Percentiles rank a stretch among this genome's conserved stretches.
Conservation (phyloP, 2,888 invertebrate species). For the Eristalinus aeneus region DNA sequence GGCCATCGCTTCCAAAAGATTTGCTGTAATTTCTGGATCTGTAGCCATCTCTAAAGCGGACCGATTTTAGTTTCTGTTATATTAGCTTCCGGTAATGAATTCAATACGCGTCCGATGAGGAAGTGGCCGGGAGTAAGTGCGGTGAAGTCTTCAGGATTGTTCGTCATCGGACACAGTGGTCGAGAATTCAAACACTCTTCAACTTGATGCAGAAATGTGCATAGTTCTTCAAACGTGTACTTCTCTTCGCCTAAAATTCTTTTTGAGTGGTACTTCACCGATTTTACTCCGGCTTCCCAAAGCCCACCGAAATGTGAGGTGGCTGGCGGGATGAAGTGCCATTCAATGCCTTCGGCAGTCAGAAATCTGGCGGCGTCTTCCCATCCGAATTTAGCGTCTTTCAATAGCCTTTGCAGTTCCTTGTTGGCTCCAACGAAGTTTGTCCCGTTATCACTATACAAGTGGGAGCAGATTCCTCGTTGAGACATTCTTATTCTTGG, state of each 20-base stretch:
- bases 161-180: no score
- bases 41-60: not conserved
- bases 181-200: no score
- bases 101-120: not conserved
- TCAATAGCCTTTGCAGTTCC: no score
- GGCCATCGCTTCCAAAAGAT: conserved; percentile 15
- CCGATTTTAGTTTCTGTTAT: not conserved
- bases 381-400: not conserved
- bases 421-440: conserved; percentile 74
- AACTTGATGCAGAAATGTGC: no score
- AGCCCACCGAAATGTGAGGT: not conserved
- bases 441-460: conserved; percentile 74
- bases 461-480: conserved; percentile 71
- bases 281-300: no score
- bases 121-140: no score
- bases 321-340: not conserved
- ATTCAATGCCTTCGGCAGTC: not conserved
- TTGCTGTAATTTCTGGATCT: not conserved
- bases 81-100: not conserved
- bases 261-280: no score
- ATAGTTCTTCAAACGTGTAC: no score
- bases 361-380: not conserved
- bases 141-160: no score
- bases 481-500: conserved; percentile 27
- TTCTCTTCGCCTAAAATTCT: no score